These are phyloP conservation scores for Synergus umbraculus DNA, from an alignment of 2,888 invertebrate genomes.

Conservation along the genomic window DNA sequence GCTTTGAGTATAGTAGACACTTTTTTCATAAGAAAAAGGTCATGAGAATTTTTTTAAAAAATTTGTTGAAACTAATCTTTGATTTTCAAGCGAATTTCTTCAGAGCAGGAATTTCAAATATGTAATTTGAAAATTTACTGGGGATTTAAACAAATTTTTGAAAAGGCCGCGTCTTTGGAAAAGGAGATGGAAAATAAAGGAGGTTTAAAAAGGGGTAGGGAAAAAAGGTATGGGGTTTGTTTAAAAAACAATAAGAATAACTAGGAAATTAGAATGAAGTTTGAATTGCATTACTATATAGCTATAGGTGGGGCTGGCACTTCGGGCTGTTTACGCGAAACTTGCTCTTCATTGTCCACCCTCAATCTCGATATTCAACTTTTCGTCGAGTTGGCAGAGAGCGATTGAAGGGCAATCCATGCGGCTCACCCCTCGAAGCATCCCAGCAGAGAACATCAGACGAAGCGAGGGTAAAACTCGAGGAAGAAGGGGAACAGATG, in stretches of 20 bases:
- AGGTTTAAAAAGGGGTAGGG: too few relatives aligned
- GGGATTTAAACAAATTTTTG: too few relatives aligned
- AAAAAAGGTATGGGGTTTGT: background rate
- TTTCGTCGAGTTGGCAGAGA: conserved; percentile 58
- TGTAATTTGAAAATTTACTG: too few relatives aligned
- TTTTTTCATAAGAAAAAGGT: conserved; percentile 33
- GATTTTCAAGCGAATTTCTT: too few relatives aligned
- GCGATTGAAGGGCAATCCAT: conserved; percentile 69
- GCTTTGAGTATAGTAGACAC: background rate
- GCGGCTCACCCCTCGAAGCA: conserved; percentile 69
- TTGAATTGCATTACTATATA: conserved; percentile 65
- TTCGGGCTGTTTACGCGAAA: conserved; percentile 69
- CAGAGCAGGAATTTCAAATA: too few relatives aligned
- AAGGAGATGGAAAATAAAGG: too few relatives aligned
- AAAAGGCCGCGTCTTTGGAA: too few relatives aligned
- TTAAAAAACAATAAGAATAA: background rate
- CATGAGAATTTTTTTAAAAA: background rate
- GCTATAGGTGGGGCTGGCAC: conserved; percentile 59
- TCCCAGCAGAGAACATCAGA: conserved; percentile 57
- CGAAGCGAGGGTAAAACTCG: conserved; percentile 63
- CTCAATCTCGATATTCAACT: conserved; percentile 61
- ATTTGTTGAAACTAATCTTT: background rate
- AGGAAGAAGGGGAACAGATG: conserved; percentile 75
- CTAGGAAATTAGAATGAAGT: conserved; percentile 60
- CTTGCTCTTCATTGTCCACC: conserved; percentile 62